Evolutionary conservation across 2,113 vertebrate genomes (phyloP), one percentile per base, ranked within the genome.

Genomic region (Anthoscopus minutus): DNA sequence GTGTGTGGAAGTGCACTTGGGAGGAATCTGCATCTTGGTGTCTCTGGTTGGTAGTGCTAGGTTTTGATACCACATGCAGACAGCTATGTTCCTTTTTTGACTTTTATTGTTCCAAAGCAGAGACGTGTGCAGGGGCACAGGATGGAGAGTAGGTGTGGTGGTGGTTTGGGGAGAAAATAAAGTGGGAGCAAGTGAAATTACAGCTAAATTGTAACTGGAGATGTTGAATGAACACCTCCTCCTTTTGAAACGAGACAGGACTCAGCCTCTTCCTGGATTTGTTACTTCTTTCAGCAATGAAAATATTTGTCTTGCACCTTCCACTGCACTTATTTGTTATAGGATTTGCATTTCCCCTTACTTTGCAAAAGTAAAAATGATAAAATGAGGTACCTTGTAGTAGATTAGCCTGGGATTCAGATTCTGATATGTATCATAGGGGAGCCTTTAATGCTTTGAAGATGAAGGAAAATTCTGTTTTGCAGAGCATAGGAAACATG

Each of bases 301-400:
- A 53, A 74, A 48, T 14, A 12, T 37, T 51, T 42, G 56, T 57
- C 19, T 81, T 89, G 23, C 22, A 67, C 13, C 24, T 70, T 81
- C 11, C 11, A 18, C 24, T 38, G 21, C n/a, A 53, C 2, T 0
- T 15, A 16, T 1, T 66, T 81, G 45, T 64, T 38, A 70, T 17
- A n/a, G 42, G 30, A 14, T 51, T 64, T 81, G 17, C 21, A 40
- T 27, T 56, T 67, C 35, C n/a, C 14, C 17, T 58, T 56, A 50
- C 11, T 88, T 44, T 73, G 31, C n/a, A 61, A 10, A 72, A 86
- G 11, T 35, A 47, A 37, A 78, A 77, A 51, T 44, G 8, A 28
- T 66, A 58, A 62, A 74, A 64, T 44, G 42, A 81, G 38, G n/a
- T 42, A 35, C 27, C 25, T 50, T 50, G 2, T 48, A 40, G 38